Evolutionary conservation across 1,140 invertebrate genomes (phyloP), one percentile per base, ranked within the genome.

Genomic region (Asbolus verrucosus): DNA sequence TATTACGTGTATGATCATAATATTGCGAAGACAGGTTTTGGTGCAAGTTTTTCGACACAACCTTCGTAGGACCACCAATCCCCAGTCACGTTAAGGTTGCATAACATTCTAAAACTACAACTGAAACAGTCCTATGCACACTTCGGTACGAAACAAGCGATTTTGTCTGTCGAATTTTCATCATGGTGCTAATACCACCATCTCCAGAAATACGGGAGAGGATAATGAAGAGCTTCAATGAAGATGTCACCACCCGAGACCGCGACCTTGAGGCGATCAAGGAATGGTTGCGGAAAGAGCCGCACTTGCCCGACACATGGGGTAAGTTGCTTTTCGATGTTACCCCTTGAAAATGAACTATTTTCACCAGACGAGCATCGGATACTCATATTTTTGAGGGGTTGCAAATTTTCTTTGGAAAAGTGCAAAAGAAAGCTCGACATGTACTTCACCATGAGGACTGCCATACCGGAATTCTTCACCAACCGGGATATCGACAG

Each of bases 381-480:
- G 78, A 79, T 94, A 13, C 85, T 89, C 76, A 90, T 89, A 0
- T 93, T 93, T 80, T 79, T 94, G 15, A 84, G 92, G 16, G 91
- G 91, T 6, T 91, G 89, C 79, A 93, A 93, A 82, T 92, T 90
- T 77, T 92, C 90, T 14, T 76, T 92, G 65, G 91, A 93, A 75
- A 90, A 90, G 76, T 88, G 88, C 5, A 93, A 93, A 79, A 84
- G 84, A 71, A 94, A 94, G 81, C 75, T 94, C 31, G 92, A 94
- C 79, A 89, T 76, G 73, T 81, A 79, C 76, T 91, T 91, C 77
- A 91, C 92, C 9, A 92, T 94, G 91, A 83, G 92, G 15, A 85
- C 89, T 9, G 88, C 91, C 0, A 87, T 91, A 8, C 92, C 92
- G 0, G 92, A 94, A 78, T 92, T 93, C 80, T 94, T 93, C 78